phyloP scores from a whole-genome alignment of 30 jellyfish, hydroid and myxozoan species.

The Cassiopea xamachana region DNA sequence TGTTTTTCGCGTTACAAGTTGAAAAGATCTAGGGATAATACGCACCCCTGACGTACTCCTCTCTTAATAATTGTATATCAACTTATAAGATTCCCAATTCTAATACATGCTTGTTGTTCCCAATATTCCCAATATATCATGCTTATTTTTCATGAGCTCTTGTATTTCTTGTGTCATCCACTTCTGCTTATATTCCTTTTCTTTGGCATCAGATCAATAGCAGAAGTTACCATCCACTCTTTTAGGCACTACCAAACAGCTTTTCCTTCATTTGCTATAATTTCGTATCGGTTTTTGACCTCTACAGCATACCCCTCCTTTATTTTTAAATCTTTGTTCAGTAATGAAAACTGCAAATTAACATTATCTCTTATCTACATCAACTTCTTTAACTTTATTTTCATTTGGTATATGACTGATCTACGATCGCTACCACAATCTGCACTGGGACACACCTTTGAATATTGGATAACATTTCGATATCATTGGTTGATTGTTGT shows the following conservation, averaged over 20 bases:
- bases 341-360: not conserved
- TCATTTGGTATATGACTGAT: not conserved
- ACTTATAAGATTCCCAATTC: not conserved
- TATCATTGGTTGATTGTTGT: slow-evolving; percentile 10
- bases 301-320: not conserved
- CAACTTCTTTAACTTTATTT: not conserved
- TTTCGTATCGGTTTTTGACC: not conserved
- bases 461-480: slow-evolving; percentile 1
- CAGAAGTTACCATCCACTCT: not conserved
- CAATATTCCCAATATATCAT: too few species aligned
- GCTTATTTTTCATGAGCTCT: slow-evolving; percentile 11
- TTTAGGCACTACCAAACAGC: not conserved
- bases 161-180: not conserved
- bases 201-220: not conserved
- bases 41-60: not conserved
- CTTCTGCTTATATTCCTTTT: not conserved
- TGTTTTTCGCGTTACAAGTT: not conserved
- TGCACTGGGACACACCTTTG: not conserved
- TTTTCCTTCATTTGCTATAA: not conserved
- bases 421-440: slow-evolving; percentile 10
- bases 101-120: not conserved
- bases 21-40: not conserved
- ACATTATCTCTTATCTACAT: not conserved
- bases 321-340: not conserved
- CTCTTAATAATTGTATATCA: not conserved